These are phyloP conservation scores for Equus quagga DNA, from an alignment of 2,113 vertebrate species.

Conservation along the genomic window DNA sequence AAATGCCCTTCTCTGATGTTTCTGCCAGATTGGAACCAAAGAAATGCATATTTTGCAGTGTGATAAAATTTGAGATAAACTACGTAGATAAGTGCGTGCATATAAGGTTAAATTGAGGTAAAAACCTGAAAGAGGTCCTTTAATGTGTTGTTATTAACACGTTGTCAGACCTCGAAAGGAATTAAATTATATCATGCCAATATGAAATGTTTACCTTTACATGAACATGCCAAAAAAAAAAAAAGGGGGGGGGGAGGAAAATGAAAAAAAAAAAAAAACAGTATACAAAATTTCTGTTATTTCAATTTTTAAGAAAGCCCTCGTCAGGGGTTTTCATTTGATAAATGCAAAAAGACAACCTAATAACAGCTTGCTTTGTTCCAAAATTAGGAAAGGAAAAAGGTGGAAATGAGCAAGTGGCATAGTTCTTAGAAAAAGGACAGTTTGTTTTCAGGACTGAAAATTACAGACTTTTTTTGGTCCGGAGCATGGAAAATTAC, in stretches of 20 bases:
- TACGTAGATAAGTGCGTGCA: background rate
- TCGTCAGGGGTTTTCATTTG: background rate
- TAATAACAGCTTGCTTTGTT: conserved; percentile 58
- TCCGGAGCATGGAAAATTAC: conserved; percentile 50
- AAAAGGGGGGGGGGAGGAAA: background rate
- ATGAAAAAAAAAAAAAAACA: background rate
- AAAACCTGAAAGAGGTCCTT: conserved; percentile 59
- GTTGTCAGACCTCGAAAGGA: conserved; percentile 70
- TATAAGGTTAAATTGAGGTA: conserved; percentile 50
- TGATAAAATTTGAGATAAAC: background rate
- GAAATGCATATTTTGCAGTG: background rate
- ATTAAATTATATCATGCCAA: conserved; percentile 47
- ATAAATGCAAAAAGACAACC: conserved; percentile 49
- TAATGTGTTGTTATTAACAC: conserved; percentile 63
- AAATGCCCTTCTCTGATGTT: background rate
- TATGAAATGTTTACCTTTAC: conserved; percentile 69
- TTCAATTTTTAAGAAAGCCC: conserved; percentile 27
- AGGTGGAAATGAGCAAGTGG: conserved; percentile 54
- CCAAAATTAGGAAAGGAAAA: conserved; percentile 63
- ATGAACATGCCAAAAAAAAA: background rate
- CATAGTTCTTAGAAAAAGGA: conserved; percentile 60
- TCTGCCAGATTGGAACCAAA: conserved; percentile 38
- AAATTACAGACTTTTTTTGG: conserved; percentile 17
- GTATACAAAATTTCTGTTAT: conserved; percentile 45
- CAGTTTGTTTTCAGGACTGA: conserved; percentile 53